Conservation (phyloP, 2,888 invertebrate species). For the Phaedon cochleariae region DNA sequence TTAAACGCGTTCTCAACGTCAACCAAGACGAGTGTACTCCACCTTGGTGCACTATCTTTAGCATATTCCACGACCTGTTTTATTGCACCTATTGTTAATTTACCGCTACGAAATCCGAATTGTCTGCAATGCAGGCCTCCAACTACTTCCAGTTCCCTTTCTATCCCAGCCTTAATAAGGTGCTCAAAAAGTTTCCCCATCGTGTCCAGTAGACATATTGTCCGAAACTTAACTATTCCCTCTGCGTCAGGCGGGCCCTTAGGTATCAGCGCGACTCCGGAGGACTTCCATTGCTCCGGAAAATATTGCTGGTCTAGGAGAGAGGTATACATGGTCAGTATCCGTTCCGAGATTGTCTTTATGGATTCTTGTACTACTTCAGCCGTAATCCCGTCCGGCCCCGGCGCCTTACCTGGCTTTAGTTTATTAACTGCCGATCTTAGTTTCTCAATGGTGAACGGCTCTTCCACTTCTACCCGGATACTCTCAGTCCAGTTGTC, state of each 20-base stretch:
- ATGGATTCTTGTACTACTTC: neutral
- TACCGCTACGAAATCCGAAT: constrained; percentile 25
- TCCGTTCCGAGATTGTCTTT: too few species aligned
- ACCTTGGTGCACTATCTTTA: too few species aligned
- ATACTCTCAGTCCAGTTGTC: constrained; percentile 1
- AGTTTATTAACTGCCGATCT: constrained; percentile 16
- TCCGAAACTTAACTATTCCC: neutral
- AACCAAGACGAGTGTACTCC: too few species aligned
- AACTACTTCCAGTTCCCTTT: constrained; percentile 12
- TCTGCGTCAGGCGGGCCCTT: constrained; percentile 22
- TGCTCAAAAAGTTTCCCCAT: constrained; percentile 14
- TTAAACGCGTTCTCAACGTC: too few species aligned
- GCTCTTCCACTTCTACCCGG: neutral
- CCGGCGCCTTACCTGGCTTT: neutral
- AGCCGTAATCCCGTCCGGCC: neutral
- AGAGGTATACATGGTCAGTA: constrained; percentile 1
- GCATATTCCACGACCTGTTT: constrained; percentile 8
- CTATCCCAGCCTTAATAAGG: constrained; percentile 17
- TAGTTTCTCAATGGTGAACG: neutral
- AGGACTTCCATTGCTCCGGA: constrained; percentile 3
- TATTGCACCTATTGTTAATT: constrained; percentile 18
- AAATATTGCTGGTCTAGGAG: neutral
- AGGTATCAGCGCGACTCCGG: constrained; percentile 5
- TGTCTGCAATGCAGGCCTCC: neutral
- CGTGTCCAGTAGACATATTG: constrained; percentile 19